Base-by-base conservation (phyloP, 2,797 vertebrate species). In the Artibeus lituratus region DNA sequence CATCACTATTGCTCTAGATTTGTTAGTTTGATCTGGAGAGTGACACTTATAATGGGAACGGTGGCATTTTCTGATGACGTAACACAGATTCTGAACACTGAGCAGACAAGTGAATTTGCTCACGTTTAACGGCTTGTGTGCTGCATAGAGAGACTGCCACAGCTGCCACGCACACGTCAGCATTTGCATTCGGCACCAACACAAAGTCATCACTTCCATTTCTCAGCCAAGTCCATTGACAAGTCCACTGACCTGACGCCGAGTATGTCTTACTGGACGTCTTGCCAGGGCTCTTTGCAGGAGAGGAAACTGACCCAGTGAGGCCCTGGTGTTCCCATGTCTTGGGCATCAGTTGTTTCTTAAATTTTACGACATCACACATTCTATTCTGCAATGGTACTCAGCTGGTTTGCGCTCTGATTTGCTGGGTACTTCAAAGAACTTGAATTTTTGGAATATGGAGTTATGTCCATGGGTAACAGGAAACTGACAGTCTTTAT, bases 401-500 rank as follows among this genome's bases (percentile, higher is more conserved):
- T 98, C 95, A 99, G 98, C 93, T 98, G 98, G 5, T 98, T 98
- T 74, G 98, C 69, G 94, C 94, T 98, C 90, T 98, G 97, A 97
- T 98, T 98, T 97, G 98, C 97, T 88, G 97, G 97, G 89, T 97
- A 97, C 91, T 98, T 98, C 85, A 96, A 98, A 96, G 96, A 98
- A 87, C 89, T 97, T 97, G 96, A 97, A 87, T 96, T 98, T 98
- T 97, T 96, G 80, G 97, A 67, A 65, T 94, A 87, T 10, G 97
- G 86, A 94, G 98, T 88, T 92, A 98, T 98, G 59, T 99, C 99
- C 98, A 98, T 97, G 0, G 99, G 99, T 90, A 99, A 98, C 90
- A 99, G 99, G 97, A 99, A 99, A 26, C 99, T 99, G 85, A 99
- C 99, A 0, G 99, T 99, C 98, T 99, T 99, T 95, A 99, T 98